A percentile compares a stretch with the other conserved stretches of the same genome.
Conservation (phyloP, 2,113 vertebrate genomes). For the Periophthalmodon schlosseri region DNA sequence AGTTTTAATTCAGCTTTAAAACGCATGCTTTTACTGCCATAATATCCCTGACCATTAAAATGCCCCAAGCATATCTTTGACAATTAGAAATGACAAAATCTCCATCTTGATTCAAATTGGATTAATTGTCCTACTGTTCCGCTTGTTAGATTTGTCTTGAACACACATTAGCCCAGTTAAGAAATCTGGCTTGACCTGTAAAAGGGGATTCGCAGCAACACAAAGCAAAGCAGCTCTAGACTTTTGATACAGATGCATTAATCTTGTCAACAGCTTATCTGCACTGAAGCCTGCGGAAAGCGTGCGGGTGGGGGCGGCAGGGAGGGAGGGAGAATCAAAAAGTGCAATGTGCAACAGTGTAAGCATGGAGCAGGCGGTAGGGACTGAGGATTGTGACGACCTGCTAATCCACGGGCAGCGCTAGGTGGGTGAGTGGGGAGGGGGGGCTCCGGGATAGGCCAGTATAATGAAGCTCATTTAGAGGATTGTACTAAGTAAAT, state of each 20-base stretch:
- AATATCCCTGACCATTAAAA: background rate
- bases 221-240: conserved; percentile 65
- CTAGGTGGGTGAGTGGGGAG: conserved; percentile 18
- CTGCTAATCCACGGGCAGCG: conserved; percentile 58
- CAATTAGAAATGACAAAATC: no score
- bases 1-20: no score
- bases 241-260: conserved; percentile 76
- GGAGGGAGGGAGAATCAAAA: conserved; percentile 51
- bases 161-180: conserved; percentile 71
- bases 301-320: background rate
- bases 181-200: conserved; percentile 73
- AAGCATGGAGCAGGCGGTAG: conserved; percentile 49
- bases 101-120: no score
- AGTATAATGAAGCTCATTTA: conserved; percentile 76
- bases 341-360: conserved; percentile 63
- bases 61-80: no score
- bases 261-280: conserved; percentile 75
- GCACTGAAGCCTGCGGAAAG: conserved; percentile 58
- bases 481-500: conserved; percentile 69
- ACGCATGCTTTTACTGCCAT: no score
- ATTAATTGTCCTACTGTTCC: background rate
- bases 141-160: conserved; percentile 63
- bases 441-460: conserved; percentile 42
- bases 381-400: conserved; percentile 50
- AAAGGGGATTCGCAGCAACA: conserved; percentile 67